Percentiles rank a stretch among this genome's conserved stretches.
Conservation (phyloP, 1,140 invertebrate species). For the Leucophenga varia region DNA sequence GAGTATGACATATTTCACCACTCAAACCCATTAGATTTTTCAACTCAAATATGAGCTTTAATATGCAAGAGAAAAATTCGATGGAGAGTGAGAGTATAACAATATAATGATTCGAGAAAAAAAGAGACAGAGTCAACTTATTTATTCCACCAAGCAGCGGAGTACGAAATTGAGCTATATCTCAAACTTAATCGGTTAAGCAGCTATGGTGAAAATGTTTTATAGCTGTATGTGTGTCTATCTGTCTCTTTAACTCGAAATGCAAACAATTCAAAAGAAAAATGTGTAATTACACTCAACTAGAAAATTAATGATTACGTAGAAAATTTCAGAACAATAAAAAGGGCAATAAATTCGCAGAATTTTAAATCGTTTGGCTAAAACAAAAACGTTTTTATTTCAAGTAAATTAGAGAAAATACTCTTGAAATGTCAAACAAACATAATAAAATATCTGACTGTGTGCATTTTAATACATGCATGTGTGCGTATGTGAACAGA, state of each 20-base stretch:
- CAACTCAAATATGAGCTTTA: too few relatives aligned
- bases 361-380: slow-evolving; percentile 17
- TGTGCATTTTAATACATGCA: not conserved
- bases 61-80: too few relatives aligned
- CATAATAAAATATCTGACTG: not conserved
- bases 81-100: too few relatives aligned
- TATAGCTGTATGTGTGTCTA: slow-evolving; percentile 4
- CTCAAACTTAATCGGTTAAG: too few relatives aligned
- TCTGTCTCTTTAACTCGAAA: not conserved
- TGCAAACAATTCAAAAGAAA: slow-evolving; percentile 7
- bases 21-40: too few relatives aligned
- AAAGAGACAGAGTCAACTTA: too few relatives aligned
- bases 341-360: slow-evolving; percentile 12
- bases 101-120: too few relatives aligned
- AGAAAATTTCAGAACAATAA: slow-evolving; percentile 11
- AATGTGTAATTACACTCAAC: slow-evolving; percentile 10
- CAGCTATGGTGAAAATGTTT: not conserved
- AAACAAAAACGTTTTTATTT: slow-evolving; percentile 16
- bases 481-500: slow-evolving; percentile 8
- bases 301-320: slow-evolving; percentile 22
- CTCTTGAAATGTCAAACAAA: slow-evolving; percentile 7
- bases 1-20: too few relatives aligned
- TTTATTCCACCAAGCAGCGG: too few relatives aligned
- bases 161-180: too few relatives aligned
- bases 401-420: slow-evolving; percentile 8